Base-by-base conservation (phyloP, 2,113 vertebrate genomes). In the Baryphthengus martii region DNA sequence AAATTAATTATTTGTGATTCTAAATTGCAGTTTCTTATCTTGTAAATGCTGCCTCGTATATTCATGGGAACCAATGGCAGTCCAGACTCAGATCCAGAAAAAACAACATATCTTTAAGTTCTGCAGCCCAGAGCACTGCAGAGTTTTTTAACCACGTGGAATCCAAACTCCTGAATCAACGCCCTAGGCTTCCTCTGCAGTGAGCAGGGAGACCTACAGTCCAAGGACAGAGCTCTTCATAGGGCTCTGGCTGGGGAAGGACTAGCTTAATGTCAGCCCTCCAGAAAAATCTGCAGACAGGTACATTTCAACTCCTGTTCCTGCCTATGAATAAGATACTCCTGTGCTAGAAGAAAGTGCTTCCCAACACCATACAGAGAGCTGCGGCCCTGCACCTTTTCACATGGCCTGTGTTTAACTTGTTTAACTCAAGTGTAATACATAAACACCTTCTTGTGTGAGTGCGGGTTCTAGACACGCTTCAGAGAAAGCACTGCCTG, bases 31-130 rank as follows among this genome's bases (percentile, higher is more conserved):
- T 31, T 78, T 74, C 49, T 49, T 61, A n/a, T 23, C 45, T 44
- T 73, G 35, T 26, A 85, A 90, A 65, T 0, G 3, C 39, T 85
- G 7, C 8, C 39, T 37, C 37, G 11, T 7, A 33, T 26, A 3
- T 10, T 62, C 35, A 52, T 5, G 10, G 45, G 29, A 91, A 40
- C 7, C 28, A 66, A 24, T 0, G 6, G 35, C 73, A 44, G 10
- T 63, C 74, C 11, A 8, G 65, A 59, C 33, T 53, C 39, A 44
- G 17, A 76, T 31, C 6, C 6, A 35, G 25, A 29, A 68, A 58
- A 50, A 85, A 49, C 14, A 0, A 0, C 1, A 3, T 47, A 11
- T 8, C 21, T 45, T 71, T 26, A 39, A 29, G 5, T n/a, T 71
- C 7, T 28, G 62, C 29, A 73, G 21, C 9, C 23, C 26, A 37